Conservation (phyloP, 1,140 invertebrate genomes). For the Elymnias hypermnestra region DNA sequence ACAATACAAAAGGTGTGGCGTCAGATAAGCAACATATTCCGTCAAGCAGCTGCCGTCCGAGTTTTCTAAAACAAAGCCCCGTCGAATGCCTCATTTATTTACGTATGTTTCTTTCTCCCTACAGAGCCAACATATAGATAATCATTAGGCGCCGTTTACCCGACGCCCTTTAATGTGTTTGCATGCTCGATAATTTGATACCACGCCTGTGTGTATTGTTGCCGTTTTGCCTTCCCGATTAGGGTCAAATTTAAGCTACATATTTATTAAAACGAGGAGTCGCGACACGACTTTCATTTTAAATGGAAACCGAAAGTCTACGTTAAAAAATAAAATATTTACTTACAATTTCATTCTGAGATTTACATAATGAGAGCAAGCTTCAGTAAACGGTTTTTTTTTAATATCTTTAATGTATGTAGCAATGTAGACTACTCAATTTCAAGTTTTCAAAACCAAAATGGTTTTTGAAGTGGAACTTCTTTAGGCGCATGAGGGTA, state of each 20-base stretch:
- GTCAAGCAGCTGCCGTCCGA: slow-evolving; percentile 53
- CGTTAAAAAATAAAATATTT: slow-evolving; percentile 23
- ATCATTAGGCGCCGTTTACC: slow-evolving; percentile 62
- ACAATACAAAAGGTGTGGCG: slow-evolving; percentile 67
- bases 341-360: neutral
- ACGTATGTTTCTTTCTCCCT: slow-evolving; percentile 44
- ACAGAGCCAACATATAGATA: slow-evolving; percentile 55
- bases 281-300: slow-evolving; percentile 69
- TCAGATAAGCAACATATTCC: slow-evolving; percentile 67
- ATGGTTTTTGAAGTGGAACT: no score
- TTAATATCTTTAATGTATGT: no score
- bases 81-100: slow-evolving; percentile 65
- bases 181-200: slow-evolving; percentile 67
- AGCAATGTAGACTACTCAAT: no score
- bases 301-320: slow-evolving; percentile 54
- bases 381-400: no score
- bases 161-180: slow-evolving; percentile 67
- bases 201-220: slow-evolving; percentile 68
- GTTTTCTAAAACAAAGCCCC: slow-evolving; percentile 62
- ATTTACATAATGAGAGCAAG: no score
- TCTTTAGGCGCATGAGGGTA: no score
- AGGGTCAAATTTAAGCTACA: slow-evolving; percentile 65
- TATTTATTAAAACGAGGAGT: slow-evolving; percentile 70
- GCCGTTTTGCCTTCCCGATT: slow-evolving; percentile 68
- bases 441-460: no score